Evolutionary conservation across 2,888 invertebrate genomes (phyloP).

Genomic region (Pilophorus perplexus): DNA sequence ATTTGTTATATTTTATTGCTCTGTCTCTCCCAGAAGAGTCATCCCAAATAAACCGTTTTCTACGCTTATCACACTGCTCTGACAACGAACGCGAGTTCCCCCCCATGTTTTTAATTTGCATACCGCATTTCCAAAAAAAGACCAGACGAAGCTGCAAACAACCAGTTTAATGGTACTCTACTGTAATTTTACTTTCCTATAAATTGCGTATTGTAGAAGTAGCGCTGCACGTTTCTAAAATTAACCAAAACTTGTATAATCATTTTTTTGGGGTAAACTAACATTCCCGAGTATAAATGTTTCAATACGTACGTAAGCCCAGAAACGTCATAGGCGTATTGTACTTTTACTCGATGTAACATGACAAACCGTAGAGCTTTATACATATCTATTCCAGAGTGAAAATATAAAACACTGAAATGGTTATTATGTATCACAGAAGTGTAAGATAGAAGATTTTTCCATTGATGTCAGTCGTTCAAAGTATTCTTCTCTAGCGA

Average conservation of each 20-base stretch:
- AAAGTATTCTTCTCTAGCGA: conserved; percentile 20
- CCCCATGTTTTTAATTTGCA: too few species aligned
- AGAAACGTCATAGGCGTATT: neutral
- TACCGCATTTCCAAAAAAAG: too few species aligned
- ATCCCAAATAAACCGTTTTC: too few species aligned
- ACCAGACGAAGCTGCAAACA: too few species aligned
- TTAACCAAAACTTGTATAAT: conserved; percentile 3
- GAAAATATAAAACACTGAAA: neutral
- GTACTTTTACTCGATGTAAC: conserved; percentile 18
- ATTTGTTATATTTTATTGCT: too few species aligned
- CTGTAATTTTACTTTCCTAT: conserved; percentile 4
- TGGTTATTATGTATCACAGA: neutral
- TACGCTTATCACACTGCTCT: too few species aligned
- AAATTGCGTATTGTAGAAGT: neutral
- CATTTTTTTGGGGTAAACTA: neutral
- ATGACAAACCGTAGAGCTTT: conserved; percentile 20
- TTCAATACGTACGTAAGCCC: too few species aligned
- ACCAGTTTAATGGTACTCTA: too few species aligned
- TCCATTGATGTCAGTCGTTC: neutral
- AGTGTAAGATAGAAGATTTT: neutral
- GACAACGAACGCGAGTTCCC: too few species aligned
- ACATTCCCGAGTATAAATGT: conserved; percentile 12
- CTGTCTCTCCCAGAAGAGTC: too few species aligned
- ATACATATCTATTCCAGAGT: conserved; percentile 17
- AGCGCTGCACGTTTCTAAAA: neutral